These are phyloP conservation scores for Pelusios castaneus DNA, from an alignment of 2,113 vertebrate species.

Conservation along the genomic window DNA sequence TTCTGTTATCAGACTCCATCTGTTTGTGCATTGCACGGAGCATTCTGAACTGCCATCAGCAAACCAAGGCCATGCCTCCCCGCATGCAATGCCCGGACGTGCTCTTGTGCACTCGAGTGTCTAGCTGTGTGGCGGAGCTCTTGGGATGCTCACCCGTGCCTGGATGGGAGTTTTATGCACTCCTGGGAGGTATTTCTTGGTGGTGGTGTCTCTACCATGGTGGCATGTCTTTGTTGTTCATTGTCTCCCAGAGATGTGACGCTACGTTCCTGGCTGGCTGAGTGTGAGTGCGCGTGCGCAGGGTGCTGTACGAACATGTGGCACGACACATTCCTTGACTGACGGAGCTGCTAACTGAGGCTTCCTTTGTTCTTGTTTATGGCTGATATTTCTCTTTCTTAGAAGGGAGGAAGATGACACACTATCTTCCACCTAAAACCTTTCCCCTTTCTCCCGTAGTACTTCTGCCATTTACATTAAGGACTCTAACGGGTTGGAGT, in stretches of 20 bases:
- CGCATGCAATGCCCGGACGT: no score
- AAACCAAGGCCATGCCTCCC: background rate
- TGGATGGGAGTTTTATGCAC: background rate
- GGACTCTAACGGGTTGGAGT: slow-evolving; percentile 83
- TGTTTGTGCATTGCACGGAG: background rate
- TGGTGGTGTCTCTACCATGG: background rate
- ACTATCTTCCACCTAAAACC: slow-evolving; percentile 14
- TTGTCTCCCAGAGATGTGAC: background rate
- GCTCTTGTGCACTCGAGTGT: background rate
- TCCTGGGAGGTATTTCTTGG: background rate
- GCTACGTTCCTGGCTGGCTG: background rate
- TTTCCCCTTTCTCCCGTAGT: slow-evolving; percentile 70
- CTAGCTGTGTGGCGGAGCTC: background rate
- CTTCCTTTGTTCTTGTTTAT: background rate
- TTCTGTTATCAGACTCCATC: no score
- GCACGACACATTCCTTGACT: fast-evolving
- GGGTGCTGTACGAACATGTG: background rate
- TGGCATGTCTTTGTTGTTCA: background rate
- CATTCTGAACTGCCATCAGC: background rate
- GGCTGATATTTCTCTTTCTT: slow-evolving; percentile 49
- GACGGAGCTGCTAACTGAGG: fast-evolving
- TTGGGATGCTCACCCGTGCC: background rate
- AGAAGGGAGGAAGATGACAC: slow-evolving; percentile 32
- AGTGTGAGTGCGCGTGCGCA: fast-evolving
- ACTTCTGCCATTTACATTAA: slow-evolving; percentile 83